Evolutionary conservation across 2,888 invertebrate genomes (phyloP).

Genomic region (Orchesella flavescens): DNA sequence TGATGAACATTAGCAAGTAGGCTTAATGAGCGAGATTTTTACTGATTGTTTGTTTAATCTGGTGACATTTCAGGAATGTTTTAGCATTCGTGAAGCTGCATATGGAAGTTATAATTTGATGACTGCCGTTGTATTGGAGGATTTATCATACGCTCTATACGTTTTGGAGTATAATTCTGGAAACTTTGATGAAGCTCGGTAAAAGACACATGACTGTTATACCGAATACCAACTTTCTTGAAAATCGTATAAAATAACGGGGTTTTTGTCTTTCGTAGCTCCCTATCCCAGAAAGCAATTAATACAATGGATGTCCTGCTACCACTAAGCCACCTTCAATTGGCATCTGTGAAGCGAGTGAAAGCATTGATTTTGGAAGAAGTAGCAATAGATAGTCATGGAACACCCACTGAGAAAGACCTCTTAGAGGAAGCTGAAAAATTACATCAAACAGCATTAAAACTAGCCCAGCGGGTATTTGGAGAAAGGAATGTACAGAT

Average conservation of each 20-base stretch:
- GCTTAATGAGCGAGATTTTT: no score
- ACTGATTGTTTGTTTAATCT: no score
- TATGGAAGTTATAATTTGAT: conserved; percentile 90
- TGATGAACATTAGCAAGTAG: no score
- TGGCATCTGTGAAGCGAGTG: conserved; percentile 91
- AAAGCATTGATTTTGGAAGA: conserved; percentile 95
- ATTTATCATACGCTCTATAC: conserved; percentile 93
- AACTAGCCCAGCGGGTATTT: conserved; percentile 86
- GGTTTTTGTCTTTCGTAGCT: conserved; percentile 75
- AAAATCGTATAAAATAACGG: neutral
- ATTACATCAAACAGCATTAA: conserved; percentile 87
- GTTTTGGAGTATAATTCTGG: conserved; percentile 94
- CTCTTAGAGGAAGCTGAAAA: conserved; percentile 86
- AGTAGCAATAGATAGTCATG: conserved; percentile 87
- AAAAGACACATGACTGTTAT: conserved; percentile 67
- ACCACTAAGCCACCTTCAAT: conserved; percentile 86
- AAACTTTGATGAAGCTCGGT: conserved; percentile 85
- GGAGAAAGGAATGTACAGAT: conserved; percentile 96
- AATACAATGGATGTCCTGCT: conserved; percentile 86
- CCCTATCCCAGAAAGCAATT: conserved; percentile 88
- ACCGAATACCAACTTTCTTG: no score
- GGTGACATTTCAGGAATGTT: conserved; percentile 74
- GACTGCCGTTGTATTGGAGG: conserved; percentile 92
- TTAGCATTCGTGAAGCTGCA: conserved; percentile 83
- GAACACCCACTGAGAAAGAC: conserved; percentile 76